phyloP scores from a whole-genome alignment of 1,140 invertebrate species.

The Episyrphus balteatus region DNA sequence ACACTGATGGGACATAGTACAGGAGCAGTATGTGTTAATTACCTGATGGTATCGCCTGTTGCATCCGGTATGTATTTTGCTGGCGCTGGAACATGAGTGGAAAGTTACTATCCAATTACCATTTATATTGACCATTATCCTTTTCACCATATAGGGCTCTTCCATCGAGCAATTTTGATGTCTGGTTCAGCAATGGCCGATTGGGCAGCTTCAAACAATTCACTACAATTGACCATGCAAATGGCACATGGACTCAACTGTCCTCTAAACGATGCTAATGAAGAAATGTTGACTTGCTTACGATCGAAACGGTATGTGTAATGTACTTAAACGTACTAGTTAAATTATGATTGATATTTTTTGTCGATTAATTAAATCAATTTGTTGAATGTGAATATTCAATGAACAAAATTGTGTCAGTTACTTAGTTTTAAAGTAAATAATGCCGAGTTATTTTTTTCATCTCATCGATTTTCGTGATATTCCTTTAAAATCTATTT shows the following conservation, averaged over 20 bases:
- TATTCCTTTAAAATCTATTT: too few relatives aligned
- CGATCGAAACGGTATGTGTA: conserved; percentile 41
- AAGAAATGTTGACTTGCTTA: conserved; percentile 44
- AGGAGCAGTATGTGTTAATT: conserved; percentile 83
- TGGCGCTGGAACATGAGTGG: not conserved
- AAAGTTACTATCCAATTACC: conserved; percentile 2
- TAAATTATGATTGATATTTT: too few relatives aligned
- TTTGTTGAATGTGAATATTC: too few relatives aligned
- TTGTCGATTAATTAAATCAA: too few relatives aligned
- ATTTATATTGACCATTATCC: conserved; percentile 6
- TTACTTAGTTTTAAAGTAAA: too few relatives aligned
- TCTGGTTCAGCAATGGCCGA: conserved; percentile 84
- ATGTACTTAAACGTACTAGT: too few relatives aligned
- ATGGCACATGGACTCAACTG: conserved; percentile 73
- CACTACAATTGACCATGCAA: conserved; percentile 65
- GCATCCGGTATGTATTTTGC: conserved; percentile 44
- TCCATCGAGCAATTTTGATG: conserved; percentile 87
- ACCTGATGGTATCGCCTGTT: conserved; percentile 77
- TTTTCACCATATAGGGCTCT: conserved; percentile 52
- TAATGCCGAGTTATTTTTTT: too few relatives aligned
- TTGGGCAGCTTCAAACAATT: conserved; percentile 76
- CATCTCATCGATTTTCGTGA: too few relatives aligned
- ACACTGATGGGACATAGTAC: conserved; percentile 91
- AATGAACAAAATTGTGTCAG: too few relatives aligned
- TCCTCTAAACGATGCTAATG: conserved; percentile 41